Evolutionary conservation across 2,888 invertebrate species (phyloP), one percentile per base, ranked within the genome.

Genomic region (Nomada fabriciana): DNA sequence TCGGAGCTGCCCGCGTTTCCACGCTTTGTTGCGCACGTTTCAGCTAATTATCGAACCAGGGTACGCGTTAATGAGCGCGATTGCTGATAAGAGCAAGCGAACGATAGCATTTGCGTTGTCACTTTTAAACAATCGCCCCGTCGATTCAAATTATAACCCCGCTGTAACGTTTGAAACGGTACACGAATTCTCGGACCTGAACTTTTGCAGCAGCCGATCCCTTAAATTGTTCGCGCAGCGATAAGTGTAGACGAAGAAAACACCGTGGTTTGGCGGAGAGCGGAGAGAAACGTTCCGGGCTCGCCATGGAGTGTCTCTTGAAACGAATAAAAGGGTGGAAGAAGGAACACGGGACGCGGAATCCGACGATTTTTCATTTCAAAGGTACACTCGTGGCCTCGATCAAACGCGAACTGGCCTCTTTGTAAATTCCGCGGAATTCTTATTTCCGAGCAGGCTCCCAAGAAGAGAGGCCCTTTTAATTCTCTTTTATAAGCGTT

Each of bases 1-100:
- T 91, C 90, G 89, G 89, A 87, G 85, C 84, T 77, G 83, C 67
- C 82, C 82, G 88, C 79, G 80, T 87, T 90, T 89, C 84, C 85
- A 88, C 83, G 84, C 84, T 82, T 90, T 88, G 88, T 87, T 85
- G 86, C 80, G 82, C 83, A 84, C 81, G 76, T 75, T 81, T 71
- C 50, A 72, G 79, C 83, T 89, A 82, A 87, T 90, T 90, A 89
- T 90, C 84, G 82, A 78, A 59, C 78, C 25, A 81, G 85, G 80
- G 85, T 80, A 78, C 75, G 86, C 85, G 86, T 86, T 90, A 90
- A 91, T 90, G 90, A 89, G 85, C 81, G 84, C 89, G 91, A 91
- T 91, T 89, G 87, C 86, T 82, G 85, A 82, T 86, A 84, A 88
- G 86, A 90, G 86, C 83, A 67, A 65, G 60, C 53, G 43, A 15